Evolutionary conservation across 2,797 vertebrate species (phyloP).

Genomic region (Uromys caudimaculatus): DNA sequence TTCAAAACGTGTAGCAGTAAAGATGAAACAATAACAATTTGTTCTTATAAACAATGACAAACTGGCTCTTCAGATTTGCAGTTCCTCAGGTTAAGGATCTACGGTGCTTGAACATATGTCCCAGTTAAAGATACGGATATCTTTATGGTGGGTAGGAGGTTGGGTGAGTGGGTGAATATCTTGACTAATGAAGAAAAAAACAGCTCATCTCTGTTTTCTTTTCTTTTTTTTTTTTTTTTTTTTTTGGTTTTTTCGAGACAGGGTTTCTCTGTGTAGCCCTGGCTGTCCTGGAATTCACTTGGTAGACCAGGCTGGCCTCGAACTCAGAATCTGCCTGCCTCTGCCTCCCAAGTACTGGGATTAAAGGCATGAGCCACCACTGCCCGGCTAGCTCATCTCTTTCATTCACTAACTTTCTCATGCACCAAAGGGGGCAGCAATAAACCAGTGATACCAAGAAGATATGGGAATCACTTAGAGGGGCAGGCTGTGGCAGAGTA

Average conservation of each 20-base stretch:
- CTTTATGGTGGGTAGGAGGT: not conserved
- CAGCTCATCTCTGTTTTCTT: not conserved
- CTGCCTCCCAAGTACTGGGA: too few species aligned
- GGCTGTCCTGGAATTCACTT: too few species aligned
- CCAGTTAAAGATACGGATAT: not conserved
- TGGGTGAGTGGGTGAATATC: not conserved
- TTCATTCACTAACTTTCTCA: not conserved
- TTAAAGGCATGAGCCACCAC: too few species aligned
- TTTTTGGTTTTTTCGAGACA: too few species aligned
- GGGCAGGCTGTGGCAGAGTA: not conserved
- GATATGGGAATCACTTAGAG: not conserved
- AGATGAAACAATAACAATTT: not conserved
- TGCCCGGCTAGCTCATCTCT: not conserved
- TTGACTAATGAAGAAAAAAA: not conserved
- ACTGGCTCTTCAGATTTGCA: not conserved
- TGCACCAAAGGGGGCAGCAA: not conserved
- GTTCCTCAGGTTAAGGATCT: not conserved
- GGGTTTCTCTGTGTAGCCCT: too few species aligned
- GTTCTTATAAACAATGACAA: not conserved
- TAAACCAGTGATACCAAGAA: not conserved
- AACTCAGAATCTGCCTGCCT: too few species aligned
- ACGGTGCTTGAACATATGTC: not conserved
- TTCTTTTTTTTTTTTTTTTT: too few species aligned
- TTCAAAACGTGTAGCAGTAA: not conserved
- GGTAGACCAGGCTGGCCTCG: too few species aligned